A percentile compares a stretch with the other conserved stretches of the same genome.
These are phyloP conservation scores for Brachionus paranguensis DNA, from an alignment of 1,140 invertebrate genomes.

Conservation along the genomic window DNA sequence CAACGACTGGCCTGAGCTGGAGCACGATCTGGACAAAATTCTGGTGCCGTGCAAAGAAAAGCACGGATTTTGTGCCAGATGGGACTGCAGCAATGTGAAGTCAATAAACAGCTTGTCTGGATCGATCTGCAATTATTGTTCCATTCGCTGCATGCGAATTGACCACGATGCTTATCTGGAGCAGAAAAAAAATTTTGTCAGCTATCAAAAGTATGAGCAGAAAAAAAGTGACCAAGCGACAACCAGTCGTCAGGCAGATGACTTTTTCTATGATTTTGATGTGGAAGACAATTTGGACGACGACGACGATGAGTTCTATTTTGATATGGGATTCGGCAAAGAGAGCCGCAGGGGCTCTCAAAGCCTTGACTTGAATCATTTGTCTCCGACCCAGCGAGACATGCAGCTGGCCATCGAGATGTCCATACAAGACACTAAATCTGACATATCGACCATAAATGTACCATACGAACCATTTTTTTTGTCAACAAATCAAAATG, in stretches of 20 bases:
- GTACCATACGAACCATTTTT: conserved; percentile 25
- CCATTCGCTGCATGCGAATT: neutral
- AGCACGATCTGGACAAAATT: conserved; percentile 59
- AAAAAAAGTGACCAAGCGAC: neutral
- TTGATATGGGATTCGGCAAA: conserved; percentile 12
- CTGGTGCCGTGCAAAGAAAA: conserved; percentile 43
- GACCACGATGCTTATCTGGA: conserved; percentile 29
- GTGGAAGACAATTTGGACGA: neutral
- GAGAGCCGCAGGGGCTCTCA: neutral
- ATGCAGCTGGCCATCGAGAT: neutral
- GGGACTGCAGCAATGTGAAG: conserved; percentile 36
- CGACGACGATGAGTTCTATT: neutral
- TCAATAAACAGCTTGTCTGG: conserved; percentile 6
- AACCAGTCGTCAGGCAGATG: neutral
- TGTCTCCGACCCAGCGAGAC: neutral
- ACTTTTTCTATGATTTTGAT: neutral
- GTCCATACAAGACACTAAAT: neutral
- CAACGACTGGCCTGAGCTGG: conserved; percentile 62
- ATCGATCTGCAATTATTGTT: conserved; percentile 34
- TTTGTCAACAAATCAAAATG: neutral
- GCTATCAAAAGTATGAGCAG: neutral
- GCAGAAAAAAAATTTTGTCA: neutral
- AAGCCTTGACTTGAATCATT: neutral
- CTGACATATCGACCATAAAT: conserved; percentile 12
- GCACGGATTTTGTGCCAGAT: conserved; percentile 45